Conservation (phyloP, 64 coral and sea anemone species). For the Montipora capricornis region DNA sequence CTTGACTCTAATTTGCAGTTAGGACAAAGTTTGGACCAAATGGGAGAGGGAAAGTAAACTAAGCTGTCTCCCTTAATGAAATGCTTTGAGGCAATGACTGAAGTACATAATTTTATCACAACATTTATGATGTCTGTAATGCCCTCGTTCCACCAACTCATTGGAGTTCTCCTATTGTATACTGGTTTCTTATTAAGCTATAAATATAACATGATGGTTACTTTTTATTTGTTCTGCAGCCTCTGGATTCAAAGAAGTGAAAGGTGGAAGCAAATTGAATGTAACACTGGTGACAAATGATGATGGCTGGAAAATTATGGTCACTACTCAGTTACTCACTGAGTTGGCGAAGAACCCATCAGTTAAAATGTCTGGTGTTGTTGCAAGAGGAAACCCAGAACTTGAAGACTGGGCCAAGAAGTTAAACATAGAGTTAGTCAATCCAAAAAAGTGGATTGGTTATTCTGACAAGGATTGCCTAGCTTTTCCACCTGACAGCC, state of each 20-base stretch:
- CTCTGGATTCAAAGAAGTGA: neutral
- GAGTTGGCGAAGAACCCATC: slow-evolving; percentile 10
- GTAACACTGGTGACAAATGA: slow-evolving; percentile 1
- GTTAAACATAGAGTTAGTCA: slow-evolving; percentile 20
- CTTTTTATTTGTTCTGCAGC: neutral
- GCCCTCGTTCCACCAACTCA: too few relatives aligned
- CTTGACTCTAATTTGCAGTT: too few relatives aligned
- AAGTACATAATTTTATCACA: too few relatives aligned
- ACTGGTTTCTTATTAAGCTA: too few relatives aligned
- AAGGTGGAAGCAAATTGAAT: neutral
- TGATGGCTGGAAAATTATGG: neutral
- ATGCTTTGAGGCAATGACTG: too few relatives aligned
- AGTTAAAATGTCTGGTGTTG: slow-evolving; percentile 20
- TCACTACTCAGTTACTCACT: slow-evolving; percentile 5
- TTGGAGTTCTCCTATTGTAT: too few relatives aligned
- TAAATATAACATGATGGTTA: too few relatives aligned
- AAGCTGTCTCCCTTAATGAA: too few relatives aligned
- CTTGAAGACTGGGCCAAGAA: neutral
- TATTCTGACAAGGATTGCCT: neutral
- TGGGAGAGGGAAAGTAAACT: too few relatives aligned
- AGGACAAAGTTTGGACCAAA: too few relatives aligned
- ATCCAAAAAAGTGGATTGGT: neutral
- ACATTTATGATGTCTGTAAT: too few relatives aligned
- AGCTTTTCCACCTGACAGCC: neutral
- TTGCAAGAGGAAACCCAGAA: neutral